Evolutionary conservation across 2,888 invertebrate genomes (phyloP).

Genomic region (Cataglyphis rosenhaueri): DNA sequence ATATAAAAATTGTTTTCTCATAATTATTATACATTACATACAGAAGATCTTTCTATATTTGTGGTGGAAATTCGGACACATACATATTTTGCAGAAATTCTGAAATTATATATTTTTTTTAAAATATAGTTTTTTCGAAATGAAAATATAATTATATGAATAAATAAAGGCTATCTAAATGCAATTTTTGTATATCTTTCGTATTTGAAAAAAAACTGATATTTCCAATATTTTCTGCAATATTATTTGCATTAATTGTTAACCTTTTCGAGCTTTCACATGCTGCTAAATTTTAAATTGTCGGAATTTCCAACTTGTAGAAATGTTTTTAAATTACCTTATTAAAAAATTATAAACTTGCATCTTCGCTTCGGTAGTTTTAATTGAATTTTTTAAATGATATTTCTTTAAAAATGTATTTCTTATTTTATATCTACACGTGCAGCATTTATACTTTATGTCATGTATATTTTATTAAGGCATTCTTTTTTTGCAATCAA

Average conservation of each 20-base stretch:
- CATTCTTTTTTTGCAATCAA: background rate
- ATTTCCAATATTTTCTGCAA: background rate
- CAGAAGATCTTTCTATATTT: background rate
- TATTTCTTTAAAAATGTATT: background rate
- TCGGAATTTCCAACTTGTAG: background rate
- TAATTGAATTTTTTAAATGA: slow-evolving; percentile 2
- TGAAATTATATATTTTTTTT: background rate
- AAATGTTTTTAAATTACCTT: background rate
- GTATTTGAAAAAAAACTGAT: no score
- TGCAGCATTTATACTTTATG: background rate
- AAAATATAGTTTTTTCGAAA: background rate
- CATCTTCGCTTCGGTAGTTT: background rate
- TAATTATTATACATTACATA: background rate
- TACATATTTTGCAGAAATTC: background rate
- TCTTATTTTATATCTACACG: background rate
- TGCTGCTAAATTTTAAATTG: background rate
- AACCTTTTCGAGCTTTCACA: background rate
- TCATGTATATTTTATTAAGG: background rate
- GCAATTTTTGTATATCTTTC: background rate
- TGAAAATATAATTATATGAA: background rate
- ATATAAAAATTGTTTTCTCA: background rate
- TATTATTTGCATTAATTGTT: background rate
- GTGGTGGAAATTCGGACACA: background rate
- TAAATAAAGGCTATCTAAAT: background rate
- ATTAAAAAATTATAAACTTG: background rate